Evolutionary conservation across 2,113 vertebrate genomes (phyloP).

Genomic region (Vulpes lagopus): DNA sequence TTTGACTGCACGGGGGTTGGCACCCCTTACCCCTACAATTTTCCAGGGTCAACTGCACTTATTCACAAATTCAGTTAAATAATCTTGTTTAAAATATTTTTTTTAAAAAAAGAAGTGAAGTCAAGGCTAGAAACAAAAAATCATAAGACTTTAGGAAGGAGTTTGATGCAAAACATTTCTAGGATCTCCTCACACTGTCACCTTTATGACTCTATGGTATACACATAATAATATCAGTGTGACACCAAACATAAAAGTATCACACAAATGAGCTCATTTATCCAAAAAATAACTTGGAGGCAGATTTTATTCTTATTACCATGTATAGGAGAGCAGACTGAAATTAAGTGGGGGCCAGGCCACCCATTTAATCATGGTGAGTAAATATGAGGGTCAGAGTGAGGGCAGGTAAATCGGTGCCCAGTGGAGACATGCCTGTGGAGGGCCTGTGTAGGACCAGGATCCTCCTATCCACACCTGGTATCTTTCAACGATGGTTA

Average conservation of each 20-base stretch:
- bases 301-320: not conserved
- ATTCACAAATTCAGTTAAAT: not conserved
- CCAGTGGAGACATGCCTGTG: accelerated
- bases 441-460: not conserved
- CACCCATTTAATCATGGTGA: not conserved
- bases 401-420: accelerated
- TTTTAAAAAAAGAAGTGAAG: not conserved
- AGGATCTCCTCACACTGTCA: not conserved
- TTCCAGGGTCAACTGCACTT: not conserved
- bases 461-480: not conserved
- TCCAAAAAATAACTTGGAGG: not conserved
- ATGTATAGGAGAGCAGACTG: not conserved
- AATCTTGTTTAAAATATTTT: conserved; percentile 9
- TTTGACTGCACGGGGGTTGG: not conserved
- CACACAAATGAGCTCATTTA: not conserved
- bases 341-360: not conserved
- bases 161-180: not conserved
- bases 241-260: not conserved
- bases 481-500: not conserved
- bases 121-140: not conserved
- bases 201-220: not conserved
- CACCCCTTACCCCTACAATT: not conserved
- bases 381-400: not conserved
- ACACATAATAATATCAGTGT: not conserved
- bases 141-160: not conserved